phyloP scores from a whole-genome alignment of 2,113 vertebrate genomes.

The Australoheros scitulus region DNA sequence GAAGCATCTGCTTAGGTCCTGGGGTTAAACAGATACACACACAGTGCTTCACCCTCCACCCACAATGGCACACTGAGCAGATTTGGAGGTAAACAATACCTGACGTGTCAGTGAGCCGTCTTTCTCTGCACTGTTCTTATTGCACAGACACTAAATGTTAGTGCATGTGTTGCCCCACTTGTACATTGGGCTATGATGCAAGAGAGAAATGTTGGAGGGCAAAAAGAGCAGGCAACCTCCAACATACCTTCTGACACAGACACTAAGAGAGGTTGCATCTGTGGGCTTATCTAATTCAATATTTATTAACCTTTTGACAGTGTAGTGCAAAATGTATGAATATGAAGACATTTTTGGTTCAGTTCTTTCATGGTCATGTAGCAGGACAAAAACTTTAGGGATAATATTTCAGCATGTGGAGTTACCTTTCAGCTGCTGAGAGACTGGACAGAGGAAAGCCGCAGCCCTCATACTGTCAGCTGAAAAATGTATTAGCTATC shows the following conservation, averaged over 20 bases:
- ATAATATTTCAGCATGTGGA: neutral
- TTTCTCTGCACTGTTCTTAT: constrained; percentile 15
- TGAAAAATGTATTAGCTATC: neutral
- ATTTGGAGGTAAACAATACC: constrained; percentile 37
- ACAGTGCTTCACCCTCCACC: neutral
- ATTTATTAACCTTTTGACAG: neutral
- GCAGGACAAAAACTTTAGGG: neutral
- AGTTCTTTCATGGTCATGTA: neutral
- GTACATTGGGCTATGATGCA: neutral
- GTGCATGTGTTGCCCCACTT: constrained; percentile 36
- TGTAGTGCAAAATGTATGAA: neutral
- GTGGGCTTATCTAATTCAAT: rapidly evolving
- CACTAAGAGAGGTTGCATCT: neutral
- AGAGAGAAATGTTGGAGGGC: neutral
- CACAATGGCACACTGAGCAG: neutral
- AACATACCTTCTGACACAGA: neutral
- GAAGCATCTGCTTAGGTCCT: constrained; percentile 50
- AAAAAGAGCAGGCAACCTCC: constrained; percentile 32
- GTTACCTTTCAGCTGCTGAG: neutral
- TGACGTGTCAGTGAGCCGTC: constrained; percentile 4
- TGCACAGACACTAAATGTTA: neutral
- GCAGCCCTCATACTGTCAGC: neutral
- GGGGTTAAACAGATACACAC: constrained; percentile 1
- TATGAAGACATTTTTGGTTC: neutral
- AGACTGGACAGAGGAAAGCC: neutral